Percentiles rank a stretch among this genome's conserved stretches.
phyloP scores from a whole-genome alignment of 2,797 vertebrate species.

The Gouania willdenowi region DNA sequence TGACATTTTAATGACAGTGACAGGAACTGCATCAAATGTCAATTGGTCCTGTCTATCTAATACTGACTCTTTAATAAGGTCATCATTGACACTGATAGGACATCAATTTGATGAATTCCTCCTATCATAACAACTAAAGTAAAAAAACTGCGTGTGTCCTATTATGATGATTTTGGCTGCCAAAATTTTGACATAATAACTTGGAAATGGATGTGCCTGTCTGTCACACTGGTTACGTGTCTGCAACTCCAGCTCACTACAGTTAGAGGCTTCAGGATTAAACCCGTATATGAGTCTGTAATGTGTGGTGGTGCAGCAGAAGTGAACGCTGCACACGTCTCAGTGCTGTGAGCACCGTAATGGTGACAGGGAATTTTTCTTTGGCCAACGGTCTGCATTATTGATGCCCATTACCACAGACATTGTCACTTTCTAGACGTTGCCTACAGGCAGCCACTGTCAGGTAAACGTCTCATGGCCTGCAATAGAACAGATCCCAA shows the following conservation, averaged over 20 bases:
- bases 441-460: slow-evolving; percentile 45
- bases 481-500: slow-evolving; percentile 41
- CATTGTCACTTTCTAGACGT: slow-evolving; percentile 56
- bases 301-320: slow-evolving; percentile 15
- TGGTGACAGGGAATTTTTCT: slow-evolving; percentile 53
- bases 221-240: slow-evolving; percentile 3
- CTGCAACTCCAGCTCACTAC: too few species aligned
- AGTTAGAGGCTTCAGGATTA: slow-evolving; percentile 13
- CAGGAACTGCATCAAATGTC: not conserved
- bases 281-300: not conserved
- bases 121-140: not conserved
- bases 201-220: slow-evolving; percentile 10
- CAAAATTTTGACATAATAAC: too few species aligned
- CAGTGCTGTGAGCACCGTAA: slow-evolving; percentile 25
- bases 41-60: not conserved
- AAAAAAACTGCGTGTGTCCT: too few species aligned
- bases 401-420: slow-evolving; percentile 71
- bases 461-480: slow-evolving; percentile 64
- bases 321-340: slow-evolving; percentile 16
- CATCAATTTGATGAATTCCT: not conserved
- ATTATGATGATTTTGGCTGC: too few species aligned
- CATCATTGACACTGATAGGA: not conserved
- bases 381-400: slow-evolving; percentile 61
- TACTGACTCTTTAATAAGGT: slow-evolving; percentile 9
- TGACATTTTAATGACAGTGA: not conserved